Conservation (phyloP, 2,797 vertebrate genomes). For the Champsocephalus esox region DNA sequence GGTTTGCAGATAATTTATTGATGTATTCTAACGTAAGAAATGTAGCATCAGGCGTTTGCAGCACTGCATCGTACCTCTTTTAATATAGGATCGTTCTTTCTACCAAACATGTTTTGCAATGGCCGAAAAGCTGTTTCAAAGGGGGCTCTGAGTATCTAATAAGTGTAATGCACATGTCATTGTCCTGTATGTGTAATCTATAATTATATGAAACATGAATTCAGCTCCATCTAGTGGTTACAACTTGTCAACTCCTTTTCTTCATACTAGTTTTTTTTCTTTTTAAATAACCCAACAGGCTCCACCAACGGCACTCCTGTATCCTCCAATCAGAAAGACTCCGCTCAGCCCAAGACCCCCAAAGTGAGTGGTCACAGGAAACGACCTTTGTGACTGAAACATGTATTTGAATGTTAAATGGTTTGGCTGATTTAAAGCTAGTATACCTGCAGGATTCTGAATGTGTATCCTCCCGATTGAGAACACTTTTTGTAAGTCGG, state of each 20-base stretch:
- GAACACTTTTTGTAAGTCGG: too few relatives aligned
- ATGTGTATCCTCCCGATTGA: too few relatives aligned
- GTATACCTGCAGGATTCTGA: too few relatives aligned
- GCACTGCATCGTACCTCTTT: too few relatives aligned
- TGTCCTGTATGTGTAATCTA: background rate
- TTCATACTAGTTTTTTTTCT: background rate
- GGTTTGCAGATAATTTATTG: too few relatives aligned
- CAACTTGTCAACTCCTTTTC: background rate
- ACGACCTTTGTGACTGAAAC: background rate
- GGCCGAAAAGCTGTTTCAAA: too few relatives aligned
- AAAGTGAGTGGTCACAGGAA: conserved; percentile 80
- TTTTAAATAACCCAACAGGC: conserved; percentile 42
- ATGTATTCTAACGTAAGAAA: too few relatives aligned
- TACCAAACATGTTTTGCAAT: too few relatives aligned
- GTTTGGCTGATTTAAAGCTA: background rate
- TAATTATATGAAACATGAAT: background rate
- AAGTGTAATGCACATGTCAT: background rate
- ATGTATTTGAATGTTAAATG: background rate
- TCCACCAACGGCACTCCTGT: conserved; percentile 69
- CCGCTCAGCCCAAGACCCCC: conserved; percentile 81
- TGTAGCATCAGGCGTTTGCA: too few relatives aligned
- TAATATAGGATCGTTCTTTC: too few relatives aligned
- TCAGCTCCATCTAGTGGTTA: conserved; percentile 64
- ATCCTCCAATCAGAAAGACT: conserved; percentile 81
- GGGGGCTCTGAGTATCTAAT: too few relatives aligned